These are phyloP conservation scores for Aethes cnicana DNA, from an alignment of 2,888 invertebrate genomes.

Conservation along the genomic window DNA sequence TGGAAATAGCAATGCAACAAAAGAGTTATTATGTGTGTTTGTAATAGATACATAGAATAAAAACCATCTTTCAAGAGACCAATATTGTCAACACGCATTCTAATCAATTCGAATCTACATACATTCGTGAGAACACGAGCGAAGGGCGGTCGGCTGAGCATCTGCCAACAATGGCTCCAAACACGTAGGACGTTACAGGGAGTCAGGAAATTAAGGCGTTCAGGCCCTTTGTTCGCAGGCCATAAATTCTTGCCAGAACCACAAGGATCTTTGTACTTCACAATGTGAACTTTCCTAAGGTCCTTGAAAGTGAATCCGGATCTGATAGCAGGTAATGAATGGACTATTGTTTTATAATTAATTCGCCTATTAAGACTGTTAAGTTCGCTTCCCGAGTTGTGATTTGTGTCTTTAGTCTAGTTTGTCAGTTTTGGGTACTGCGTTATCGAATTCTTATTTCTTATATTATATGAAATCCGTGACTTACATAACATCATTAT, in stretches of 20 bases:
- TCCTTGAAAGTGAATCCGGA: constrained; percentile 52
- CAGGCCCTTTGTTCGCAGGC: constrained; percentile 34
- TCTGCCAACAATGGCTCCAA: constrained; percentile 48
- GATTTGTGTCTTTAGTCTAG: constrained; percentile 28
- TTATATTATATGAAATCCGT: too few relatives aligned
- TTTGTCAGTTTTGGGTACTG: constrained; percentile 37
- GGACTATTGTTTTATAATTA: constrained; percentile 71
- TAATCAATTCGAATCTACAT: too few relatives aligned
- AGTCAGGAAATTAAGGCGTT: constrained; percentile 66
- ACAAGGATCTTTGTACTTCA: too few relatives aligned
- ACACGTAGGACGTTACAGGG: constrained; percentile 38
- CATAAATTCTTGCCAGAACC: constrained; percentile 22
- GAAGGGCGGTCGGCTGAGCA: not conserved
- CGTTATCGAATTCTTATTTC: too few relatives aligned
- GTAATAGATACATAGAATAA: too few relatives aligned
- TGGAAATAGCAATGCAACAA: too few relatives aligned
- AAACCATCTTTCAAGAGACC: too few relatives aligned
- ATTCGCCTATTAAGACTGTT: constrained; percentile 68
- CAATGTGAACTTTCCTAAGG: constrained; percentile 51
- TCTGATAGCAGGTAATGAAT: constrained; percentile 65
- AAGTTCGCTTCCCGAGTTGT: constrained; percentile 38
- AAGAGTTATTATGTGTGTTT: too few relatives aligned
- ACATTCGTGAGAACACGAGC: too few relatives aligned
- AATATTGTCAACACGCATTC: too few relatives aligned
- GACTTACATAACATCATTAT: too few relatives aligned